A percentile compares a stretch with the other conserved stretches of the same genome.
These are phyloP conservation scores for Oreonectes daqikongensis DNA, from an alignment of 2,797 vertebrate species.

Conservation along the genomic window DNA sequence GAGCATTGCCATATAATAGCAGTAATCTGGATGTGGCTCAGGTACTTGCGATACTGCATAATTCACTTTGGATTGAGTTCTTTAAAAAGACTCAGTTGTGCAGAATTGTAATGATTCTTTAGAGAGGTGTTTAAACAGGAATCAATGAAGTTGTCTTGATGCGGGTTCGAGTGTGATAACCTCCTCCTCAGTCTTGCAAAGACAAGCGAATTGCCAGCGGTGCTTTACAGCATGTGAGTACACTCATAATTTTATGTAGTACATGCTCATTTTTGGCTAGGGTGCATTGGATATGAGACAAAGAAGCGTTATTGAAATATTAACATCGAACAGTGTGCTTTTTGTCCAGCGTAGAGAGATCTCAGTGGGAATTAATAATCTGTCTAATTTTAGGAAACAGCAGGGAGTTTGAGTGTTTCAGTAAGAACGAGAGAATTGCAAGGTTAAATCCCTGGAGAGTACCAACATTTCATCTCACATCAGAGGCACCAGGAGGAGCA, in stretches of 20 bases:
- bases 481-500: background rate
- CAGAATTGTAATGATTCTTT: slow-evolving; percentile 55
- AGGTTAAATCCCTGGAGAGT: slow-evolving; percentile 6
- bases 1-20: slow-evolving; percentile 19
- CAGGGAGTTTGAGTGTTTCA: slow-evolving; percentile 8
- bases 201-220: slow-evolving; percentile 14
- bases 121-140: slow-evolving; percentile 54
- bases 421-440: slow-evolving; percentile 28
- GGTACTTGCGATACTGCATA: slow-evolving; percentile 37
- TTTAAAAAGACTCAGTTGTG: slow-evolving; percentile 41
- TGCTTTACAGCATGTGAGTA: background rate
- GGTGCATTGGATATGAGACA: background rate
- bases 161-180: slow-evolving; percentile 36
- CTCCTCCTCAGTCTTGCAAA: slow-evolving; percentile 21
- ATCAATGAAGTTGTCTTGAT: slow-evolving; percentile 52
- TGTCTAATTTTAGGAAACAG: slow-evolving; percentile 45
- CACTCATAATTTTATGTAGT: slow-evolving; percentile 1
- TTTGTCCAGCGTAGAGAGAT: slow-evolving; percentile 1
- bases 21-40: slow-evolving; percentile 53
- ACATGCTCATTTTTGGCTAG: slow-evolving; percentile 21
- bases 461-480: slow-evolving; percentile 9
- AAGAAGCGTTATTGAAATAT: slow-evolving; percentile 25
- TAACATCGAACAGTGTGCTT: background rate
- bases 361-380: slow-evolving; percentile 32
- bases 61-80: slow-evolving; percentile 58